Percentiles rank a stretch among this genome's conserved stretches.
phyloP scores from a whole-genome alignment of 2,888 invertebrate species.

The Drosophila melanosoma region DNA sequence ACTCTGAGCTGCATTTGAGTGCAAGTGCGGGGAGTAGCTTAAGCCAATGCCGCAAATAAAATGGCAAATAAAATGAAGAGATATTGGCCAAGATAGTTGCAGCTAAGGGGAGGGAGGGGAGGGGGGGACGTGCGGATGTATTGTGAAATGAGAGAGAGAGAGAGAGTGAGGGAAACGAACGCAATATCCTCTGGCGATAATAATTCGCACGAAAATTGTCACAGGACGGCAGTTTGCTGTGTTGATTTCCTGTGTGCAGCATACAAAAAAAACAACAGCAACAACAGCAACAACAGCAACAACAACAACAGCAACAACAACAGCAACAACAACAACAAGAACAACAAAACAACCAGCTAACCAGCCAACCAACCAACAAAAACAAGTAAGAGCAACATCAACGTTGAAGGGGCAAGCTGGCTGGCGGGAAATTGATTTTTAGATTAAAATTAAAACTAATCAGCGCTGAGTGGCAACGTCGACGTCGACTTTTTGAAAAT shows the following conservation, averaged over 20 bases:
- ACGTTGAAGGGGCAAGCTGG: constrained; percentile 39
- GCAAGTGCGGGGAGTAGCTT: constrained; percentile 58
- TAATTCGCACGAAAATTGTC: constrained; percentile 74
- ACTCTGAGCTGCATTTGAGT: constrained; percentile 69
- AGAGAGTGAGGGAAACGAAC: constrained; percentile 22
- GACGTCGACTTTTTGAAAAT: constrained; percentile 60
- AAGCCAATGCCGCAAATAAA: constrained; percentile 69
- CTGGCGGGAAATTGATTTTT: constrained; percentile 82
- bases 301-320: constrained; percentile 24
- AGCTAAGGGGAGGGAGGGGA: not conserved
- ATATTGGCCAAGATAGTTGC: constrained; percentile 46
- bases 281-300: constrained; percentile 17
- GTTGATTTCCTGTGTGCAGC: constrained; percentile 78
- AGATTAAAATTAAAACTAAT: constrained; percentile 83
- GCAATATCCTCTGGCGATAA: constrained; percentile 76
- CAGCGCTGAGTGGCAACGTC: constrained; percentile 75
- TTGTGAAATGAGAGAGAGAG: not conserved
- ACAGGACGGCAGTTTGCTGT: constrained; percentile 69
- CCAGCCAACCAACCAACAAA: constrained; percentile 1
- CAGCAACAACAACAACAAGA: constrained; percentile 26
- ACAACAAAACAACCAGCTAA: constrained; percentile 19
- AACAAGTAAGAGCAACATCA: constrained; percentile 17
- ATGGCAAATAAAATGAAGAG: constrained; percentile 55
- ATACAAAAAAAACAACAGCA: constrained; percentile 43
- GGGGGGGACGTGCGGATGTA: not conserved